Evolutionary conservation across 2,113 vertebrate species (phyloP).

Genomic region (Melanostigma gelatinosum): DNA sequence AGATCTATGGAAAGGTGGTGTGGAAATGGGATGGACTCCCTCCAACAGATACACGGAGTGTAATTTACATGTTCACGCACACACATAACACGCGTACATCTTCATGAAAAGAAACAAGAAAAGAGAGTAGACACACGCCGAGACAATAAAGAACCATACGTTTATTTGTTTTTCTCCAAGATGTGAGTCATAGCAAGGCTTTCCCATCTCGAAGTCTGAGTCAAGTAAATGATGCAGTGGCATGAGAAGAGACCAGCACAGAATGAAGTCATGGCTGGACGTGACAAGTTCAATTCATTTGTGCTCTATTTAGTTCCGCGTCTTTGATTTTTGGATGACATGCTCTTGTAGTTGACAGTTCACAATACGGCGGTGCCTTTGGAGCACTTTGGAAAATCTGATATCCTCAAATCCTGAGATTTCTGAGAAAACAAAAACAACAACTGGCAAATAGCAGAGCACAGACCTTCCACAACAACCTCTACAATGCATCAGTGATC

Average conservation of each 20-base stretch:
- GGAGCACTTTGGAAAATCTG: not conserved
- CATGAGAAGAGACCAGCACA: constrained; percentile 52
- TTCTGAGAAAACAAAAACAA: not conserved
- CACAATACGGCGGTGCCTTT: constrained; percentile 29
- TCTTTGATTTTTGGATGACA: constrained; percentile 46
- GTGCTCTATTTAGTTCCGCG: constrained; percentile 35
- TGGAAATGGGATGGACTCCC: constrained; percentile 49
- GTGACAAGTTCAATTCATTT: constrained; percentile 56
- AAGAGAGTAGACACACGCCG: not conserved
- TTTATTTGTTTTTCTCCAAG: not conserved
- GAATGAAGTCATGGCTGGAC: constrained; percentile 50
- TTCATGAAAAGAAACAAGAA: not conserved
- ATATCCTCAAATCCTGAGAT: constrained; percentile 17
- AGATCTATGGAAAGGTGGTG: constrained; percentile 73
- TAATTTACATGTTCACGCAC: constrained; percentile 13
- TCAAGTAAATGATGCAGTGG: constrained; percentile 63
- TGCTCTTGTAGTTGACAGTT: constrained; percentile 14
- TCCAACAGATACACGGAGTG: constrained; percentile 21
- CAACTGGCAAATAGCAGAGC: not conserved
- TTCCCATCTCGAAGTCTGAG: constrained; percentile 45
- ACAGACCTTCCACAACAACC: constrained; percentile 39
- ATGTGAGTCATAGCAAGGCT: constrained; percentile 54
- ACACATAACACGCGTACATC: not conserved
- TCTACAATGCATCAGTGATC: constrained; percentile 24
- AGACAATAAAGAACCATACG: not conserved